These are phyloP conservation scores for Diogma glabrata DNA, from an alignment of 2,888 invertebrate species.

Conservation along the genomic window DNA sequence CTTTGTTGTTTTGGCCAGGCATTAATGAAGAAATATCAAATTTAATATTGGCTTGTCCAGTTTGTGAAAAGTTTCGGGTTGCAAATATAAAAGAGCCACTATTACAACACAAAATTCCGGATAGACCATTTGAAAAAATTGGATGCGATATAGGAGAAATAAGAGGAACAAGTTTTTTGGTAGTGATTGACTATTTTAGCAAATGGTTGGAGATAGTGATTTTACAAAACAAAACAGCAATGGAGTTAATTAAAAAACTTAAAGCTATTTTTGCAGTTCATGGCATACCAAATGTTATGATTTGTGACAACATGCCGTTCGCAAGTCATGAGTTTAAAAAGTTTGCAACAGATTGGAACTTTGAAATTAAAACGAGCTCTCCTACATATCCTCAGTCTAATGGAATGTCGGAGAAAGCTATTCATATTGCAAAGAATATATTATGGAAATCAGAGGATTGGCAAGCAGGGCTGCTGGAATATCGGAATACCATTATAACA, in stretches of 20 bases:
- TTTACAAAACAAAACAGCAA: constrained; percentile 9
- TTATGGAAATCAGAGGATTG: no score
- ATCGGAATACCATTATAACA: no score
- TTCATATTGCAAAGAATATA: no score
- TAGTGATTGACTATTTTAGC: constrained; percentile 16
- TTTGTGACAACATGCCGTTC: constrained; percentile 9
- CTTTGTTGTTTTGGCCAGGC: constrained; percentile 12
- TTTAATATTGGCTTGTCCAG: constrained; percentile 1
- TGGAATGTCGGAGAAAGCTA: background rate
- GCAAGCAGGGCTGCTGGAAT: no score
- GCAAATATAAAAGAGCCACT: constrained; percentile 12
- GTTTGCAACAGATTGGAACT: constrained; percentile 4
- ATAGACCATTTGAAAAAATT: constrained; percentile 12
- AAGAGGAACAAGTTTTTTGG: constrained; percentile 14
- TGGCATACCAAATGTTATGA: constrained; percentile 8
- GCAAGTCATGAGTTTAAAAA: constrained; percentile 1
- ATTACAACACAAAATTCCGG: constrained; percentile 11
- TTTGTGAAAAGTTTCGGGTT: constrained; percentile 9
- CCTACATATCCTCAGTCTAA: background rate
- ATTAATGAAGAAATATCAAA: constrained; percentile 10
- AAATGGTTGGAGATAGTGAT: constrained; percentile 16
- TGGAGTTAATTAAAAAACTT: constrained; percentile 12
- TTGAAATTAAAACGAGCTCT: no score
- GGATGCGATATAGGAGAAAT: constrained; percentile 13
- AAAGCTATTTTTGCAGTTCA: constrained; percentile 15